Evolutionary conservation across 1,140 invertebrate genomes (phyloP).

Genomic region (Aphaenogaster ashmeadi): DNA sequence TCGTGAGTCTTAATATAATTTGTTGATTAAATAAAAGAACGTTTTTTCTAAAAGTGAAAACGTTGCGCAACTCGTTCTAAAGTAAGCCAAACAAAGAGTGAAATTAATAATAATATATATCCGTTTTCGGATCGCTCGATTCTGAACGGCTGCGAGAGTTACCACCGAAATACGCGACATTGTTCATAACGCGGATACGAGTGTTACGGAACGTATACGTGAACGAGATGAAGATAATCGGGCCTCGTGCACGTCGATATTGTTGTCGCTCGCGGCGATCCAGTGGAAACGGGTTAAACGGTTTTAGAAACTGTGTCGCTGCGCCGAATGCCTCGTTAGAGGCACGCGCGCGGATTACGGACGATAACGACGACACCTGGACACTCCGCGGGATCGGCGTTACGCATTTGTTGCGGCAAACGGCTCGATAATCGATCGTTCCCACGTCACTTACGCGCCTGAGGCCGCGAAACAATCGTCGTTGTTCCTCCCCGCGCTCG

Average conservation of each 20-base stretch:
- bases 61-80: neutral
- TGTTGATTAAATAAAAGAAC: neutral
- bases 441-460: constrained; percentile 50
- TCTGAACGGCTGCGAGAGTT: neutral
- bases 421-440: constrained; percentile 61
- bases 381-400: constrained; percentile 15
- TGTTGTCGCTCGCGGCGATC: constrained; percentile 15
- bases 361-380: neutral
- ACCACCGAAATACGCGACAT: neutral
- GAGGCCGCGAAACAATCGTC: constrained; percentile 40
- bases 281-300: constrained; percentile 39
- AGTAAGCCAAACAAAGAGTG: neutral
- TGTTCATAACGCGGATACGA: neutral
- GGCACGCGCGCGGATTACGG: constrained; percentile 32
- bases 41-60: neutral
- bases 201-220: neutral
- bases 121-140: neutral
- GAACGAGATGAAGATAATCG: constrained; percentile 61
- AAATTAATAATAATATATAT: neutral
- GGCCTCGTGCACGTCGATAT: constrained; percentile 57
- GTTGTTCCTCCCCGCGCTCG: neutral
- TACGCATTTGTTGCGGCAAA: constrained; percentile 49
- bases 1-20: too few species aligned
- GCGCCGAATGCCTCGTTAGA: constrained; percentile 34
- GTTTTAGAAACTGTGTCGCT: constrained; percentile 47